Percentiles rank a stretch among this genome's conserved stretches.
Evolutionary conservation across 2,888 invertebrate genomes (phyloP).

Genomic region (Chrysotoxum bicinctum): DNA sequence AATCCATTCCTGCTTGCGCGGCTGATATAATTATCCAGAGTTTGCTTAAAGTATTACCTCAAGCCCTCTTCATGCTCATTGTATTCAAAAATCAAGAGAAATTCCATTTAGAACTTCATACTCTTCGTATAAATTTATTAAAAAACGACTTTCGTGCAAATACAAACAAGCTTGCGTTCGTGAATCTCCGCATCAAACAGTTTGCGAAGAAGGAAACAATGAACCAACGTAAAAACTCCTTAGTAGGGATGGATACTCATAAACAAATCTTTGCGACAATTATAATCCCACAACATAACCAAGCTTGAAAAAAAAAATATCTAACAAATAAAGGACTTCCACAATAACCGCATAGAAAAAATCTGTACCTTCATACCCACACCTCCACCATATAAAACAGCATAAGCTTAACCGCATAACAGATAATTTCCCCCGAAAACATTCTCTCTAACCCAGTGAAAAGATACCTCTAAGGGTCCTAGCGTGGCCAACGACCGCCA

Average conservation of each 20-base stretch:
- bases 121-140: constrained; percentile 1
- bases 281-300: constrained; percentile 55
- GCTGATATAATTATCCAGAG: neutral
- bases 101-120: neutral
- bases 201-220: constrained; percentile 10
- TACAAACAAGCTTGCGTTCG: constrained; percentile 23
- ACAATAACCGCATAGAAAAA: constrained; percentile 25
- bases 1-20: neutral
- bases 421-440: constrained; percentile 64
- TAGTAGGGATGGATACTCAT: constrained; percentile 16
- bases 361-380: neutral
- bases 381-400: neutral
- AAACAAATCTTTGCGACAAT: constrained; percentile 65
- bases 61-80: neutral
- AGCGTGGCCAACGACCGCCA: constrained; percentile 9
- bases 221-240: constrained; percentile 11
- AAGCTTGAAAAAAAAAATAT: constrained; percentile 13
- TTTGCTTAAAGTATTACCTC: neutral
- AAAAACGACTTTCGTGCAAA: constrained; percentile 18
- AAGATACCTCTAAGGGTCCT: constrained; percentile 42
- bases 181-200: constrained; percentile 3
- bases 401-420: constrained; percentile 68
- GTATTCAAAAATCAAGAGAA: neutral
- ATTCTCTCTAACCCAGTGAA: constrained; percentile 15
- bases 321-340: constrained; percentile 57